Conservation (phyloP, 2,888 invertebrate species). For the Agrochola litura region DNA sequence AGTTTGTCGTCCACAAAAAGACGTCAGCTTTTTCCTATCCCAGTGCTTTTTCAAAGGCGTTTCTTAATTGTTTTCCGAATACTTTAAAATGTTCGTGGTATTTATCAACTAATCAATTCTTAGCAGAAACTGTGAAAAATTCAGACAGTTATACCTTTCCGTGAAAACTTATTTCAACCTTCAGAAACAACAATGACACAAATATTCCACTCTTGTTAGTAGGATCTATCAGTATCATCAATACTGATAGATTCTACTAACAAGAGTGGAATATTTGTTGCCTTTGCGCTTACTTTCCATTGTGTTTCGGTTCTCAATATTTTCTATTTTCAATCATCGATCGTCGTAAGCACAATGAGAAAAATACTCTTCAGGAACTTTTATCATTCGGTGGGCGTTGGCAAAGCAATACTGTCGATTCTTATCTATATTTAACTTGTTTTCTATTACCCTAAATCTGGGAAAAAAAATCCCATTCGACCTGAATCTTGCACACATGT, state of each 20-base stretch:
- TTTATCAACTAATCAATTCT: not conserved
- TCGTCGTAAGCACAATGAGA: constrained; percentile 16
- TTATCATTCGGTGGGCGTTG: constrained; percentile 1
- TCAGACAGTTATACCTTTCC: not conserved
- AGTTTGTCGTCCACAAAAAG: not conserved
- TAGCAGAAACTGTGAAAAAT: not conserved
- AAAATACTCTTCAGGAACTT: not conserved
- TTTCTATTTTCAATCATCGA: constrained; percentile 27
- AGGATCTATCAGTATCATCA: too few relatives aligned
- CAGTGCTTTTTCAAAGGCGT: not conserved
- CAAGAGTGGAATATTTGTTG: constrained; percentile 1
- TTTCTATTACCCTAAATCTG: constrained; percentile 4
- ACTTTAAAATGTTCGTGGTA: not conserved
- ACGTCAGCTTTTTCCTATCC: constrained; percentile 1
- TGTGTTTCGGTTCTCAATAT: constrained; percentile 8
- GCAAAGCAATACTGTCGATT: constrained; percentile 1
- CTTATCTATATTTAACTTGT: not conserved
- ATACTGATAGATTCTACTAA: not conserved
- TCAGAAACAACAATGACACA: not conserved
- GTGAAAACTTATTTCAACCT: not conserved
- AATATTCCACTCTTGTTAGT: too few relatives aligned
- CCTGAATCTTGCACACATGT: constrained; percentile 31
- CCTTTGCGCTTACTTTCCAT: not conserved
- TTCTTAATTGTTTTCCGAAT: constrained; percentile 3
- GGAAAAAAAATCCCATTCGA: not conserved